Percentiles rank a stretch among this genome's conserved stretches.
phyloP scores from a whole-genome alignment of 2,888 invertebrate genomes.

The Hemaris fuciformis region DNA sequence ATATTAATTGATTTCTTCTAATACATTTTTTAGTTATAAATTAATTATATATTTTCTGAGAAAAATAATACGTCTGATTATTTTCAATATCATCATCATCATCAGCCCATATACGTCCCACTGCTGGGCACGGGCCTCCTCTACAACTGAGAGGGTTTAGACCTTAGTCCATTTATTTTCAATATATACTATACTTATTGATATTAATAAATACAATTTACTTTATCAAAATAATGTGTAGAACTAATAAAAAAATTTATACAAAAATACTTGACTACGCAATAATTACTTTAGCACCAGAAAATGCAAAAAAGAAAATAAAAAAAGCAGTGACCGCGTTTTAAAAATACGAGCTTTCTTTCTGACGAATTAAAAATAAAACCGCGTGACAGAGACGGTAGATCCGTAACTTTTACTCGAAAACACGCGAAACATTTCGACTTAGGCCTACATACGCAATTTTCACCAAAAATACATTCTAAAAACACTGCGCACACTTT shows the following conservation, averaged over 20 bases:
- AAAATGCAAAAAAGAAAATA: not conserved
- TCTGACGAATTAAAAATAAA: slow-evolving; percentile 6
- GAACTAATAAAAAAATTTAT: not conserved
- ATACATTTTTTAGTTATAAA: not conserved
- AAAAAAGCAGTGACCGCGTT: slow-evolving; percentile 5
- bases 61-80: too few species aligned
- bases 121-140: too few species aligned
- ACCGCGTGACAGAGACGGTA: not conserved
- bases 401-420: slow-evolving; percentile 8
- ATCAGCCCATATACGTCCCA: too few species aligned
- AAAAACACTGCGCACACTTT: not conserved
- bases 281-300: not conserved
- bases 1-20: too few species aligned
- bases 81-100: too few species aligned
- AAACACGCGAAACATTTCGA: slow-evolving; percentile 1
- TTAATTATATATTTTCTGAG: too few species aligned
- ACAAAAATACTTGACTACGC: not conserved
- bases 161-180: too few species aligned
- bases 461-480: not conserved
- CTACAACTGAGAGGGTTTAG: too few species aligned
- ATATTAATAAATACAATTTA: not conserved
- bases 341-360: slow-evolving; percentile 6
- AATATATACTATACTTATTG: too few species aligned
- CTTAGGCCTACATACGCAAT: not conserved
- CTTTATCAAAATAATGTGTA: not conserved